phyloP scores from a whole-genome alignment of 2,888 invertebrate genomes.

The Philhelius pedissequus region DNA sequence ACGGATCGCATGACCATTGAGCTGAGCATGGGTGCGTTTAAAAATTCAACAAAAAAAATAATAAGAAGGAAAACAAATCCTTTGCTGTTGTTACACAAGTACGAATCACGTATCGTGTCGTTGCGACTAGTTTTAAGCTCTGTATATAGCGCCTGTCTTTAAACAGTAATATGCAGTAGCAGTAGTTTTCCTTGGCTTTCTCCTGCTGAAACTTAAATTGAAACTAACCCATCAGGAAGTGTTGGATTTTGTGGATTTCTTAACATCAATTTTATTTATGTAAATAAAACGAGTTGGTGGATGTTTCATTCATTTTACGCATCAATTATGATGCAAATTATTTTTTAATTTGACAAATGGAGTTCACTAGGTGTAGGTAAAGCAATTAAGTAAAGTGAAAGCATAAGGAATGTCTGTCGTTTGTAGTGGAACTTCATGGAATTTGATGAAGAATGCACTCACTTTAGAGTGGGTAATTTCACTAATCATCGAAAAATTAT shows the following conservation, averaged over 20 bases:
- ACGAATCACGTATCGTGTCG: neutral
- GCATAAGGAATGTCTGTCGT: constrained; percentile 18
- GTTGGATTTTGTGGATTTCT: neutral
- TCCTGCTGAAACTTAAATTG: neutral
- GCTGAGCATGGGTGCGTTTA: neutral
- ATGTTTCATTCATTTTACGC: constrained; percentile 4
- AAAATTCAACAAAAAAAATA: neutral
- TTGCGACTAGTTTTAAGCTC: neutral
- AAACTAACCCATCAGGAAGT: constrained; percentile 49
- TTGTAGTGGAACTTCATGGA: neutral
- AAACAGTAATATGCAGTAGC: constrained; percentile 1
- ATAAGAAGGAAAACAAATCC: constrained; percentile 23
- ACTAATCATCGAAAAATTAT: neutral
- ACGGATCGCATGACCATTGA: no score
- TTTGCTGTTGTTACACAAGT: constrained; percentile 23
- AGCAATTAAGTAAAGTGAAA: neutral
- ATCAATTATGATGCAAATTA: neutral
- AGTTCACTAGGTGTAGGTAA: constrained; percentile 47
- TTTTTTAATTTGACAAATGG: neutral
- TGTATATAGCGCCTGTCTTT: neutral
- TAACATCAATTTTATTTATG: neutral
- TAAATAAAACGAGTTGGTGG: neutral
- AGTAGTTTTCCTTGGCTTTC: constrained; percentile 66
- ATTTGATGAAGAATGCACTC: neutral
- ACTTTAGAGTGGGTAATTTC: neutral